Conservation (phyloP, 2,797 vertebrate genomes). For the Alosa sapidissima region DNA sequence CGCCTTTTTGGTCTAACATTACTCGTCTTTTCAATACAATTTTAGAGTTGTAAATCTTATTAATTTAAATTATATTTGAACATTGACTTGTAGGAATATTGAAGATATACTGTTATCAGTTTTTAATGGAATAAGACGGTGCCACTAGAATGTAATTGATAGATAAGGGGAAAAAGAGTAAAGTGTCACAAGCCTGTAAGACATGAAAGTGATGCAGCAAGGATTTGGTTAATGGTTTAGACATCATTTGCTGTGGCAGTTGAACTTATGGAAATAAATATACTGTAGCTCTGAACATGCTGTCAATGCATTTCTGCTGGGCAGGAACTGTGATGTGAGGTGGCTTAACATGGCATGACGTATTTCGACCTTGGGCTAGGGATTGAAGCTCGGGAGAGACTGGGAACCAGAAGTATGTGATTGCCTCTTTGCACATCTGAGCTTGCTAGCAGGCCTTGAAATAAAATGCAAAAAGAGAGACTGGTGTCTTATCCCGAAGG, state of each 20-base stretch:
- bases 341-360: neutral
- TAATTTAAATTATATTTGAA: neutral
- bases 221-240: neutral
- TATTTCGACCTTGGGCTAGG: neutral
- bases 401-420: neutral
- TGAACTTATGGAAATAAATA: slow-evolving; percentile 7
- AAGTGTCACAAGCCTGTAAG: neutral
- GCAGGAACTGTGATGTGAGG: neutral
- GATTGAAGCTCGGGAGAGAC: neutral
- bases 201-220: neutral
- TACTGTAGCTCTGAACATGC: neutral
- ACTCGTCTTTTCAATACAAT: no score
- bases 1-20: no score
- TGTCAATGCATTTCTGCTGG: slow-evolving; percentile 7
- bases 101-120: neutral
- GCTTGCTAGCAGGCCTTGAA: neutral
- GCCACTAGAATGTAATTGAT: neutral
- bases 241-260: neutral
- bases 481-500: neutral
- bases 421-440: neutral
- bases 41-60: neutral
- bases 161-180: neutral
- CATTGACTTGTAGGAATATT: neutral
- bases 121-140: neutral
- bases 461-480: neutral